phyloP scores from a whole-genome alignment of 2,888 invertebrate genomes.

The Caenorhabditis macrosperma region DNA sequence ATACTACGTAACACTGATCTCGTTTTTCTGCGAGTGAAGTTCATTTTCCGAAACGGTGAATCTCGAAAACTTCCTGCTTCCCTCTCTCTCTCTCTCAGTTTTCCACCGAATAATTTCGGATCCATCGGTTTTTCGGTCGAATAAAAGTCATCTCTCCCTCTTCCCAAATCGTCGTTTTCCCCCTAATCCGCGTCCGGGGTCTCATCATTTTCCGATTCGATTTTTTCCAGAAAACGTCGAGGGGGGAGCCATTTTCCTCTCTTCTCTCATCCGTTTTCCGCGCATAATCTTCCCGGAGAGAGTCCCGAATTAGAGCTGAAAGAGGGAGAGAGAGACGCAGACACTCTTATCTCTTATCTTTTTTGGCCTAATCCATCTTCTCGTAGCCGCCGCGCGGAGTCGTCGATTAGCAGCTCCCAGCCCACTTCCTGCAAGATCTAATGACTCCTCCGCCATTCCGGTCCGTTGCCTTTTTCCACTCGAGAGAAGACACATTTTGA shows the following conservation, averaged over 20 bases:
- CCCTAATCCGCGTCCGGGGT: background rate
- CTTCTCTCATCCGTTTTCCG: background rate
- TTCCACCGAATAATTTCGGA: too few species aligned
- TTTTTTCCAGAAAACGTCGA: slow-evolving; percentile 21
- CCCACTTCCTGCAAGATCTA: too few species aligned
- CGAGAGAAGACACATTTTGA: too few species aligned
- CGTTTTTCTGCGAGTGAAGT: too few species aligned
- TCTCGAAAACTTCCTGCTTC: background rate
- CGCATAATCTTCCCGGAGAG: slow-evolving; percentile 20
- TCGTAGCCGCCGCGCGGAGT: background rate
- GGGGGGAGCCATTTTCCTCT: slow-evolving; percentile 1
- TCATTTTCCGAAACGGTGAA: too few species aligned
- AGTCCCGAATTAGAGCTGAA: slow-evolving; percentile 22
- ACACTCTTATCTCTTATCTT: slow-evolving; percentile 6
- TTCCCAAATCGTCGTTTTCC: background rate
- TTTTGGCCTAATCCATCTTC: slow-evolving; percentile 31
- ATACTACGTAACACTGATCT: too few species aligned
- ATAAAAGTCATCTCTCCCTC: background rate
- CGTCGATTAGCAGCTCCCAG: slow-evolving; percentile 35
- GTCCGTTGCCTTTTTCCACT: too few species aligned
- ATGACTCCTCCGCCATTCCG: too few species aligned
- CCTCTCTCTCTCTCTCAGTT: background rate
- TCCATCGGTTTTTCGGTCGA: too few species aligned
- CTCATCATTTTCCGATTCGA: slow-evolving; percentile 51
- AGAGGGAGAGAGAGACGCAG: slow-evolving; percentile 1